Evolutionary conservation across 2,888 invertebrate genomes (phyloP), one percentile per base, ranked within the genome.

Genomic region (Cryptus armator): DNA sequence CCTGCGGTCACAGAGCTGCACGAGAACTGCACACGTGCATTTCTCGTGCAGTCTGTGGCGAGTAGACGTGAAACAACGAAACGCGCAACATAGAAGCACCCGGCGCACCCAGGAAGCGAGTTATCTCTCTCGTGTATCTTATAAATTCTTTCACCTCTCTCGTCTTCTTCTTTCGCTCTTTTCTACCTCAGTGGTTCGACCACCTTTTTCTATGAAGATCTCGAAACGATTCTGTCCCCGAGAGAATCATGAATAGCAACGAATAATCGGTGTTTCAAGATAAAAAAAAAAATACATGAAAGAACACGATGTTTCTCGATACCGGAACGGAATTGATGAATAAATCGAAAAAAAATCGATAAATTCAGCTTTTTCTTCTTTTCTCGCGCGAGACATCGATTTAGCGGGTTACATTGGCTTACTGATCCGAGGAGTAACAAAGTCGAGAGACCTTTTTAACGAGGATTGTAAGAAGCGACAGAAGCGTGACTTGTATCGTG

Each of bases 31-130:
- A 77, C 77, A 68, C 74, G 74, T 66, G 84, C 71, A 80, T 71
- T 56, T 37, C 56, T 24, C 56, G 19, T 56, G 56, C 10, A 24
- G 56, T 19, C 56, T 56, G 56, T 12, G 10, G 9, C 19, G 56
- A 71, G 66, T 68, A 59, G 77, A 24, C n/a, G 32, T 9, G 51
- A 32, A 29, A 70, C 29, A 62, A 51, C 70, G 70, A 83, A 83
- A 83, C 66, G 78, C 68, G 53, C 64, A 43, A 46, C 43, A 37
- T 43, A 71, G 71, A 19, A 66, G 64, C 86, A 87, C 86, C 76
- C 46, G 87, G 80, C 85, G 78, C 85, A 85, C 80, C 87, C 88
- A 89, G 88, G 87, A 90, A 89, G 88, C 85, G 83, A 88, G 87
- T 87, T 88, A 90, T 89, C 86, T 84, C 86, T 78, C 79, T 81